These are phyloP conservation scores for Andrena praecox DNA, from an alignment of 2,888 invertebrate genomes.

Conservation along the genomic window DNA sequence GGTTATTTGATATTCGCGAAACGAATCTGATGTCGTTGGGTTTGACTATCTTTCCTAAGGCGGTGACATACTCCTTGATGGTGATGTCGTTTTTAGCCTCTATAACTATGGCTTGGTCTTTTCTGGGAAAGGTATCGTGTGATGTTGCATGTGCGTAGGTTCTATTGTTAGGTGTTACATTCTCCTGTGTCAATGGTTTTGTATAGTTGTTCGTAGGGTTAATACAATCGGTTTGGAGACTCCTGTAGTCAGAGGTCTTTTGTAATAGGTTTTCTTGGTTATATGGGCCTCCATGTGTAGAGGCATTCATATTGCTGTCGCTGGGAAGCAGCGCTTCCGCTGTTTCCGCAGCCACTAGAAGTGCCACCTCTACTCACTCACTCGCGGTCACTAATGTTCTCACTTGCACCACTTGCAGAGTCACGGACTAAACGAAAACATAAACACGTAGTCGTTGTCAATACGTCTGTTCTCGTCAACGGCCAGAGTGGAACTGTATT, in stretches of 20 bases:
- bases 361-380: neutral
- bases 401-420: neutral
- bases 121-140: neutral
- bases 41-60: neutral
- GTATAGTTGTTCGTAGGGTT: neutral
- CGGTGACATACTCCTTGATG: neutral
- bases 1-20: neutral
- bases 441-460: neutral
- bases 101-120: slow-evolving; percentile 3
- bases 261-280: neutral
- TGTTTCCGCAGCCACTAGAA: neutral
- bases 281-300: neutral
- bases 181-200: neutral
- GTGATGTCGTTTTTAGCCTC: neutral
- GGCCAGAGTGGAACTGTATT: neutral
- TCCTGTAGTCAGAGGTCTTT: neutral
- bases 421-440: neutral
- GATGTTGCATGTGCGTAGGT: slow-evolving; percentile 3
- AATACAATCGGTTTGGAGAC: neutral
- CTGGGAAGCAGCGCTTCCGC: neutral
- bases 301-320: neutral
- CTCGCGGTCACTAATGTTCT: neutral
- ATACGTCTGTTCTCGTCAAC: neutral
- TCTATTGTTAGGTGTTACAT: neutral
- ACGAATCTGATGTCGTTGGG: neutral